Base-by-base conservation (phyloP, 2,113 vertebrate species). In the Macheiramphus alcinus region DNA sequence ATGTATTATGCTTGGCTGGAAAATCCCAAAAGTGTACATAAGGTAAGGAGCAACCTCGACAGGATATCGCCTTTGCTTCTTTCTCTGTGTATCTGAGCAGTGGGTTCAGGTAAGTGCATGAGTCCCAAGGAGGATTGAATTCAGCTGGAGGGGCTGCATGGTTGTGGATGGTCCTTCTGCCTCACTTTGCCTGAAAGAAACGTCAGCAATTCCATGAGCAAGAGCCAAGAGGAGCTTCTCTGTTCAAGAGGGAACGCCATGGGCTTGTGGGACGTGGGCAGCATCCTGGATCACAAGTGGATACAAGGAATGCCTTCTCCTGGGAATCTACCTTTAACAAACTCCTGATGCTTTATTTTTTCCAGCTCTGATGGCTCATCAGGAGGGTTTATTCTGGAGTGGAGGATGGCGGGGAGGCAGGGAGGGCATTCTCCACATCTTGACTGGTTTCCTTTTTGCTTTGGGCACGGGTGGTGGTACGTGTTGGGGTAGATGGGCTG, bases 1-100 rank as follows among this genome's bases (percentile, higher is more conserved):
- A 99, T 99, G 99, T 99, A 99, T 97, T 98, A 97, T 82, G 98
- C 99, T 5, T 99, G 99, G 99, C 98, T 99, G 98, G 99, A 99
- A 97, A 98, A 99, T 82, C 99, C 99, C 88, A 98, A 98, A 97
- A 99, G 98, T 93, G 99, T 99, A 56, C 99, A 99, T 98, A 99
- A 99, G 99, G 99, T 99, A 99, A 99, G 99, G 88, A 84, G 88
- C 80, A 88, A 71, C 91, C 76, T 94, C 18, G 3, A 58, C 81
- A 80, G 88, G 83, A 85, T 2, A 1, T 42, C 6, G 25, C 43
- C 56, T 88, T 73, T 7, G 2, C 32, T 42, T 80, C 68, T 75
- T 17, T 61, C 48, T 63, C 8, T 42, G 21, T 40, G 42, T 48
- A 31, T n/a, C 42, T 29, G 40, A 56, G 79, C 66, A 11, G 11